Evolutionary conservation across 2,113 vertebrate genomes (phyloP).

Genomic region (Oxygymnocypris stewartii): DNA sequence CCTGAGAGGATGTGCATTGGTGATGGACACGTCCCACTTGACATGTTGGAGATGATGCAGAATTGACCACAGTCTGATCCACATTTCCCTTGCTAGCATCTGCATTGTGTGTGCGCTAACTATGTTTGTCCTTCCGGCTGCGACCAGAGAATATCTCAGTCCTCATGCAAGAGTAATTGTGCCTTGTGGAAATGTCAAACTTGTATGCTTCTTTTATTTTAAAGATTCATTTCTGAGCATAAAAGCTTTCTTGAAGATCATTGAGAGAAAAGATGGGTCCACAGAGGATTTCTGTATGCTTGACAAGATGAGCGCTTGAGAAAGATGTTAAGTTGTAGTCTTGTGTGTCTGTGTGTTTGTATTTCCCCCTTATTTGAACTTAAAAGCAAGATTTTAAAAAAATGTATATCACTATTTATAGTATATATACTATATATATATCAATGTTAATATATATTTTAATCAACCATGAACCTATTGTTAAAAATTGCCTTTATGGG

Average conservation of each 20-base stretch:
- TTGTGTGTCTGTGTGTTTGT: too few species aligned
- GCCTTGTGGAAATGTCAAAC: conserved; percentile 63
- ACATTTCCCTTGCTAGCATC: background rate
- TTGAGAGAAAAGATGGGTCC: background rate
- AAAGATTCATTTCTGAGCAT: conserved; percentile 64
- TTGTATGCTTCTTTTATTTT: conserved; percentile 66
- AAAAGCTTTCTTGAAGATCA: conserved; percentile 41
- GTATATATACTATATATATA: too few species aligned
- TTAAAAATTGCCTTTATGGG: too few species aligned
- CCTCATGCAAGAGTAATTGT: conserved; percentile 70
- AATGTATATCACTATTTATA: too few species aligned
- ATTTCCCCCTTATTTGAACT: background rate
- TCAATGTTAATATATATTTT: too few species aligned
- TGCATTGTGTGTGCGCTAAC: conserved; percentile 23
- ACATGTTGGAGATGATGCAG: conserved; percentile 24
- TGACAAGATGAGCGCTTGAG: conserved; percentile 8
- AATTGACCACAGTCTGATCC: conserved; percentile 36
- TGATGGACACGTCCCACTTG: conserved; percentile 18
- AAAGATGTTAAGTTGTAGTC: background rate
- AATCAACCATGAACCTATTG: too few species aligned
- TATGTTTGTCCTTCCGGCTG: conserved; percentile 55
- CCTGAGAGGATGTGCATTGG: conserved; percentile 38
- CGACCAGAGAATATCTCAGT: conserved; percentile 60
- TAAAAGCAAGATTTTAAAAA: too few species aligned
- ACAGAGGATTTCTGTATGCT: conserved; percentile 21